Percentiles rank a stretch among this genome's conserved stretches.
Evolutionary conservation across 2,113 vertebrate genomes (phyloP).

Genomic region (Tachuris rubrigastra): DNA sequence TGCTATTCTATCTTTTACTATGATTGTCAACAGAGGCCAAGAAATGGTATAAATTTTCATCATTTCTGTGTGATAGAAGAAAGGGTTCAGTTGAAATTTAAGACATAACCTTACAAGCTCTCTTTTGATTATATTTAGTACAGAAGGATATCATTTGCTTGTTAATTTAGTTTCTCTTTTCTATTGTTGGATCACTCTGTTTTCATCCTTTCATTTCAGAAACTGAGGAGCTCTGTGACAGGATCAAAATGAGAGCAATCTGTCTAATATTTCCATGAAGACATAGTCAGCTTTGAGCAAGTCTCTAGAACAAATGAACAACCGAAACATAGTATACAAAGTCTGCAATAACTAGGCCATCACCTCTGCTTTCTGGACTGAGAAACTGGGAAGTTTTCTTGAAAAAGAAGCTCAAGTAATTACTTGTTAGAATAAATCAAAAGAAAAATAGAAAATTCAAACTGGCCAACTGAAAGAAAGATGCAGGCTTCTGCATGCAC

Average conservation of each 20-base stretch:
- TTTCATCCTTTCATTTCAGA: neutral
- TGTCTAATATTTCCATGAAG: neutral
- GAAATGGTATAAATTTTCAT: neutral
- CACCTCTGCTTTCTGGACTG: neutral
- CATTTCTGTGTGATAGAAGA: neutral
- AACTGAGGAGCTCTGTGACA: neutral
- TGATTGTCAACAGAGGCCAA: neutral
- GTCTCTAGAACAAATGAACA: neutral
- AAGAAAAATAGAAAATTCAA: neutral
- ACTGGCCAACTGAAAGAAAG: neutral
- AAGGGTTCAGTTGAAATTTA: neutral
- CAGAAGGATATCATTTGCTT: neutral
- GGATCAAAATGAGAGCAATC: conserved; percentile 10
- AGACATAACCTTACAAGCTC: neutral
- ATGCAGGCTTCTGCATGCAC: neutral
- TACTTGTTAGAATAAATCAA: neutral
- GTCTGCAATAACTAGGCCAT: neutral
- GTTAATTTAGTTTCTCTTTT: conserved; percentile 23
- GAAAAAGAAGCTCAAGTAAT: neutral
- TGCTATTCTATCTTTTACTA: neutral
- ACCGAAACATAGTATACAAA: neutral
- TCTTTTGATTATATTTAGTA: conserved; percentile 22
- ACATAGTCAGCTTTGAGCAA: neutral
- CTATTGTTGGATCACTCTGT: neutral
- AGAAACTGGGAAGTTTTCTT: neutral